Base-by-base conservation (phyloP, 1,140 invertebrate species). In the Tetramorium simillimum region DNA sequence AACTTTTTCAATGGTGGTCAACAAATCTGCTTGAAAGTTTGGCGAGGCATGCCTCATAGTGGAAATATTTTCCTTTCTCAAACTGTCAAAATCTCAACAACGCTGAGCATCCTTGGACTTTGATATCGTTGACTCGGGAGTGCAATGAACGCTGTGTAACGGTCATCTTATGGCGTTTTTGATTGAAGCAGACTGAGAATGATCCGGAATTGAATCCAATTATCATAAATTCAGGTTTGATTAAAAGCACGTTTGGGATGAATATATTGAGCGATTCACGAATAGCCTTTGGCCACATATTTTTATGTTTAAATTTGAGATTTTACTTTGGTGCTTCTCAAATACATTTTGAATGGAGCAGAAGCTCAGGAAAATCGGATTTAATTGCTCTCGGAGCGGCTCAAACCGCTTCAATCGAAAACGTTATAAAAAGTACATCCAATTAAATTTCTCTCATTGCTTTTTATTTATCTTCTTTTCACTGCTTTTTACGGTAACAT, bases 1-100 rank as follows among this genome's bases (percentile, higher is more conserved):
- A 80, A 80, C 76, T 80, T 80, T 65, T 67, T 67, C 60, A 33
- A 80, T 51, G 62, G 12, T 24, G 60, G 24, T 80, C 24, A n/a
- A 46, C 76, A 78, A 80, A 67, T 62, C 56, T 62, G 53, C n/a
- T 40, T 24, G 43, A 37, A 80, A 80, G 43, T 80, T 80, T 37
- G 24, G 16, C 24, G 16, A 33, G n/a, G 12, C 28, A 62, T 65
- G 37, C 49, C 7, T 21, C 37, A 37, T 21, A 21, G 37, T n/a
- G 43, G 12, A 28, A 65, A 49, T 18, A 33, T 21, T 18, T 67
- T 33, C 5, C 28, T 51, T 24, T 65, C 16, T 46, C 43, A 12
- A 21, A 0, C 28, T 65, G 7, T 14, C 33, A 37, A 60, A 80
- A 53, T 69, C 6, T 80, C 9, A 37, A 16, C 3, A 40, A 51